Conservation (phyloP, 2,113 vertebrate genomes). For the Ondatra zibethicus region DNA sequence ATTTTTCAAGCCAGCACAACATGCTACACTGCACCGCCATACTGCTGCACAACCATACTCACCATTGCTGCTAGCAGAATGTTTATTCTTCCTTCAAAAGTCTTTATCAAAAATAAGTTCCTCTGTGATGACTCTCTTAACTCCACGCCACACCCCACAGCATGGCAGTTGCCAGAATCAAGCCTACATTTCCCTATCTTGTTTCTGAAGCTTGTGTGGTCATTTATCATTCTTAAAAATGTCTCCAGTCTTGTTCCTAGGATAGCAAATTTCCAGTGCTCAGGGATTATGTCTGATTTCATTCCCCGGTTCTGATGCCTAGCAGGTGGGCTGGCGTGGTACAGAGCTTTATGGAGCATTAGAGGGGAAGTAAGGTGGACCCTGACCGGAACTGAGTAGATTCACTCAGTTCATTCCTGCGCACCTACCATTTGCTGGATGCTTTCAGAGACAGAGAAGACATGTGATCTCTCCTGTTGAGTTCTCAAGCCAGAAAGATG, state of each 20-base stretch:
- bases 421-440: neutral
- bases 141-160: neutral
- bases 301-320: neutral
- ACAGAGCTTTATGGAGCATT: neutral
- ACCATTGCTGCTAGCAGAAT: neutral
- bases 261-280: neutral
- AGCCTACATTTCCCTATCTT: neutral
- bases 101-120: neutral
- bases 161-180: too few species aligned
- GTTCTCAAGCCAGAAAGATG: neutral
- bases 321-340: neutral
- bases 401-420: neutral
- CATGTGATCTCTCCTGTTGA: neutral
- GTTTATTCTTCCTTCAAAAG: neutral
- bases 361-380: neutral
- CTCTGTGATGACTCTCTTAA: neutral
- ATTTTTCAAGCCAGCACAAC: neutral
- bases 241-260: neutral
- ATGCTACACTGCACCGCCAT: rapidly evolving
- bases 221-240: neutral
- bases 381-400: neutral
- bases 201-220: neutral
- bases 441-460: neutral
- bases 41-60: too few species aligned
- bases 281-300: neutral